Evolutionary conservation across 2,888 invertebrate genomes (phyloP).

Genomic region (Mythimna albipuncta): DNA sequence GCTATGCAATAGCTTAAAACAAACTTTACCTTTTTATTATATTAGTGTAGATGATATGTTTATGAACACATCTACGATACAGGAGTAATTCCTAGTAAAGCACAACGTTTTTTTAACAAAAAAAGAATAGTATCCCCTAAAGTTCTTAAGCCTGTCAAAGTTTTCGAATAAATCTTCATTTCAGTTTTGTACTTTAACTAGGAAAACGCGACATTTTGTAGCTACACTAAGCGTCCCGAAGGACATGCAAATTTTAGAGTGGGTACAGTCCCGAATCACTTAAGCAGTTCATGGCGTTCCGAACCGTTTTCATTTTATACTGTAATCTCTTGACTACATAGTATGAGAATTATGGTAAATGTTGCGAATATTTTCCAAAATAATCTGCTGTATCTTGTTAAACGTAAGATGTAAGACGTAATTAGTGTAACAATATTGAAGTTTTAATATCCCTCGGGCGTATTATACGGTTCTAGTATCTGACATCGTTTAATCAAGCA

Average conservation of each 20-base stretch:
- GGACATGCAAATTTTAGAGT: constrained; percentile 44
- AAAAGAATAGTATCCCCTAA: neutral
- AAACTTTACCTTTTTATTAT: too few species aligned
- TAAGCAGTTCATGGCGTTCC: constrained; percentile 29
- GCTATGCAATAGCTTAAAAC: too few species aligned
- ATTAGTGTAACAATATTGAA: constrained; percentile 36
- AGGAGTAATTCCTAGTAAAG: too few species aligned
- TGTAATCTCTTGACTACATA: constrained; percentile 12
- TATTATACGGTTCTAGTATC: constrained; percentile 31
- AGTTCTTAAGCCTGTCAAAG: constrained; percentile 14
- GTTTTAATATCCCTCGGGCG: constrained; percentile 27
- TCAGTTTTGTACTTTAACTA: constrained; percentile 24
- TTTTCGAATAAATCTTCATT: constrained; percentile 40
- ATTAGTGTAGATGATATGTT: too few species aligned
- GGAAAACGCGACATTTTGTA: constrained; percentile 19
- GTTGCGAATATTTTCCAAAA: constrained; percentile 23
- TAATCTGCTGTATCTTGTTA: constrained; percentile 24
- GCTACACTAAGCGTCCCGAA: constrained; percentile 25
- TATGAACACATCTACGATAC: too few species aligned
- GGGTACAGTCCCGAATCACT: constrained; percentile 19
- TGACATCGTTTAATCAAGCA: constrained; percentile 41
- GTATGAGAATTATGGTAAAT: constrained; percentile 17
- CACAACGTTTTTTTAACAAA: too few species aligned
- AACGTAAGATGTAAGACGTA: constrained; percentile 18
- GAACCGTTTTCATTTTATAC: constrained; percentile 17